phyloP scores from a whole-genome alignment of 2,888 invertebrate species.

The Coronaproctus castanopsis region DNA sequence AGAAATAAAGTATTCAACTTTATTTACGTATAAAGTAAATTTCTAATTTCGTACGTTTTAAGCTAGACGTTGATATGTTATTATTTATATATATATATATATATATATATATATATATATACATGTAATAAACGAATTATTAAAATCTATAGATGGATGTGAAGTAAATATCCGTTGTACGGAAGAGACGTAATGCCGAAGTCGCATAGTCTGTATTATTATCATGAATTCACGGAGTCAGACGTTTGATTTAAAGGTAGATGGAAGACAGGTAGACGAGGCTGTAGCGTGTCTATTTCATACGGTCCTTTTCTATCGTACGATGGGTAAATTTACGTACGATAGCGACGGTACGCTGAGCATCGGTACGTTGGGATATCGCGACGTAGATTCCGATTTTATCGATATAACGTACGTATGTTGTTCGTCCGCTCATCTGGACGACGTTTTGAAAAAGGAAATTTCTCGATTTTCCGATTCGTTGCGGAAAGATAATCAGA shows the following conservation, averaged over 20 bases:
- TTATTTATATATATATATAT: not conserved
- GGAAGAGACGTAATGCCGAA: not conserved
- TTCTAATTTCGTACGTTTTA: too few species aligned
- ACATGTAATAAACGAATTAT: not conserved
- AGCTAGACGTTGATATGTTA: not conserved
- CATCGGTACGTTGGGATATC: constrained; percentile 84
- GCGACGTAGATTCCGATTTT: constrained; percentile 93
- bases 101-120: not conserved
- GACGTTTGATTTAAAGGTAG: constrained; percentile 40
- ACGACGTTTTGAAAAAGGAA: constrained; percentile 48
- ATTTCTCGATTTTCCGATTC: constrained; percentile 60
- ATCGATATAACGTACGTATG: constrained; percentile 91
- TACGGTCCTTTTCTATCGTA: constrained; percentile 74
- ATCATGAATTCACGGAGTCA: constrained; percentile 29
- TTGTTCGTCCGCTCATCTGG: constrained; percentile 63
- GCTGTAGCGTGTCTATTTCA: constrained; percentile 80
- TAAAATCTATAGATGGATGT: not conserved
- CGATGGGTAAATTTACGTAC: constrained; percentile 82
- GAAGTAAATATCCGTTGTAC: not conserved
- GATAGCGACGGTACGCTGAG: constrained; percentile 76
- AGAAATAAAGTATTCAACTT: too few species aligned
- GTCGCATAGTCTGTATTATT: not conserved
- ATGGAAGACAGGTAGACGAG: constrained; percentile 79
- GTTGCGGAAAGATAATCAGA: constrained; percentile 44
- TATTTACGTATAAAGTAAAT: too few species aligned